Evolutionary conservation across 2,888 invertebrate genomes (phyloP).

Genomic region (Amorpha juglandis): DNA sequence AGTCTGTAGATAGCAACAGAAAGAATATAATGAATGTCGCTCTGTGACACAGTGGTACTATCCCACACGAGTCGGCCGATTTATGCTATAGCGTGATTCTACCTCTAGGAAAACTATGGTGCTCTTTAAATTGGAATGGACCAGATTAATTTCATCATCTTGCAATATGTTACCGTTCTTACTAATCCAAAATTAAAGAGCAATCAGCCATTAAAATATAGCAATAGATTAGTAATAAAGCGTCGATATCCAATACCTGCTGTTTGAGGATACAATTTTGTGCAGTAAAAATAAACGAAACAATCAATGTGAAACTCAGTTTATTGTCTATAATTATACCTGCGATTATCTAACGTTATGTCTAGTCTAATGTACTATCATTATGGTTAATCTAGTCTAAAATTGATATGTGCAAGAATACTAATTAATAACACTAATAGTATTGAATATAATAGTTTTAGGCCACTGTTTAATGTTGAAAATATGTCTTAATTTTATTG

Average conservation of each 20-base stretch:
- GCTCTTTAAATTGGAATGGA: too few species aligned
- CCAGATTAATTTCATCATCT: too few species aligned
- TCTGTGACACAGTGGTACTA: too few species aligned
- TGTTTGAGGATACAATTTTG: background rate
- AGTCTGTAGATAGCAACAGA: too few species aligned
- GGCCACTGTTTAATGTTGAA: constrained; percentile 4
- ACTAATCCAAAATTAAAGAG: background rate
- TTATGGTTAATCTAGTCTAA: constrained; percentile 13
- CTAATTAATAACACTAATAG: background rate
- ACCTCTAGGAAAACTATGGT: too few species aligned
- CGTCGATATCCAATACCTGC: background rate
- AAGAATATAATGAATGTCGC: too few species aligned
- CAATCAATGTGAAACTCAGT: background rate
- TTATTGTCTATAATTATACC: constrained; percentile 16
- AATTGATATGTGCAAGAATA: constrained; percentile 19
- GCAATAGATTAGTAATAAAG: background rate
- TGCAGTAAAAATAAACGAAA: constrained; percentile 1
- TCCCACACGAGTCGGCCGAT: too few species aligned
- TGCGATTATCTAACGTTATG: constrained; percentile 9
- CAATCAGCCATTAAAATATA: background rate
- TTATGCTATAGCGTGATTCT: too few species aligned
- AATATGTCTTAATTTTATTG: background rate
- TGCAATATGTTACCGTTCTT: background rate
- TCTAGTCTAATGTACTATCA: constrained; percentile 9
- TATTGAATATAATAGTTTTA: background rate